phyloP scores from a whole-genome alignment of 2,113 vertebrate genomes.

The Petrocephalus zakoni region DNA sequence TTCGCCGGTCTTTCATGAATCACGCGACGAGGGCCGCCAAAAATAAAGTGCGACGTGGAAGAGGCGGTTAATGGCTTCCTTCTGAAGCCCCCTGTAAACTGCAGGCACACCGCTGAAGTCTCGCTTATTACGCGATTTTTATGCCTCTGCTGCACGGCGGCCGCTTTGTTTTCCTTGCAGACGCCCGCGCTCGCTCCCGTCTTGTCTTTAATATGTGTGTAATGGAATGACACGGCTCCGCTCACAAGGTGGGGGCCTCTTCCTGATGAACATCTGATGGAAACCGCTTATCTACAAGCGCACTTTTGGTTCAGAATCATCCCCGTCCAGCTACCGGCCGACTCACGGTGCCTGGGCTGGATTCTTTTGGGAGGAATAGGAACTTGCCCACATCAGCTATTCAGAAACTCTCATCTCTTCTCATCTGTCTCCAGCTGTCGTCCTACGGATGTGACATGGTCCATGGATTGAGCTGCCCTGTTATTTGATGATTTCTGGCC shows the following conservation, averaged over 20 bases:
- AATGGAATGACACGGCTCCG: constrained; percentile 11
- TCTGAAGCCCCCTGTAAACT: constrained; percentile 43
- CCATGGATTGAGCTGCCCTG: not conserved
- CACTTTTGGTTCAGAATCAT: not conserved
- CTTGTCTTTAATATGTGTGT: constrained; percentile 15
- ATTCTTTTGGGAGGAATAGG: not conserved
- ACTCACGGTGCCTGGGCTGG: not conserved
- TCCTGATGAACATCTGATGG: not conserved
- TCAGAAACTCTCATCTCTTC: not conserved
- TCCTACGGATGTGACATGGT: not conserved
- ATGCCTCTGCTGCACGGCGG: constrained; percentile 22
- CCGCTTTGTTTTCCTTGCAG: not conserved
- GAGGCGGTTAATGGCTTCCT: constrained; percentile 67
- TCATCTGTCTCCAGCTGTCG: not conserved
- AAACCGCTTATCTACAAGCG: not conserved
- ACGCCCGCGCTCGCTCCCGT: constrained; percentile 21
- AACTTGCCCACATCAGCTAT: not conserved
- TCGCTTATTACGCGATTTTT: constrained; percentile 19
- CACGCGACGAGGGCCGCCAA: constrained; percentile 82
- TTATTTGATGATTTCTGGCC: not conserved
- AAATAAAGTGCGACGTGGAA: constrained; percentile 69
- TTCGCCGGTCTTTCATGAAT: constrained; percentile 92
- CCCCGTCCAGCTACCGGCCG: not conserved
- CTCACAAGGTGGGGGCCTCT: not conserved
- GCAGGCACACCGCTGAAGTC: constrained; percentile 34